Evolutionary conservation across 1,140 invertebrate species (phyloP).

Genomic region (Calycopis cecrops): DNA sequence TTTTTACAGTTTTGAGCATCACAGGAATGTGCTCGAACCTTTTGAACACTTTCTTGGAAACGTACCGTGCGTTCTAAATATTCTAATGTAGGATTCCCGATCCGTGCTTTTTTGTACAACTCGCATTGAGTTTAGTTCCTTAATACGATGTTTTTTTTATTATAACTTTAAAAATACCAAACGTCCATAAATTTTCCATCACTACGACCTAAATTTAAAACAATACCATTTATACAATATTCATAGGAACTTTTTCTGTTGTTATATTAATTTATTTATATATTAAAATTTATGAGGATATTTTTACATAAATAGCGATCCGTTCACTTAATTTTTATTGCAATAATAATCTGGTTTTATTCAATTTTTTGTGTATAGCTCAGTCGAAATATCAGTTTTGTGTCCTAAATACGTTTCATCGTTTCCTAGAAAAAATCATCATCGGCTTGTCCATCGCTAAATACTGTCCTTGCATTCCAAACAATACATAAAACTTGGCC

Average conservation of each 20-base stretch:
- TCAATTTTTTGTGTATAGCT: constrained; percentile 33
- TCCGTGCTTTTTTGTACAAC: constrained; percentile 72
- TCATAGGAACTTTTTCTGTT: constrained; percentile 74
- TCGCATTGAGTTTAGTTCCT: constrained; percentile 50
- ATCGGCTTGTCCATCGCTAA: constrained; percentile 48
- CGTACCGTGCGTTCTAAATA: constrained; percentile 63
- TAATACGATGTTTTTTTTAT: constrained; percentile 59
- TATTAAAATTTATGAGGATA: constrained; percentile 72
- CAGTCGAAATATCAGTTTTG: constrained; percentile 53
- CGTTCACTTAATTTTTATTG: constrained; percentile 56
- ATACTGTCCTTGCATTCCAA: constrained; percentile 54
- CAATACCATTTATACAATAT: constrained; percentile 73
- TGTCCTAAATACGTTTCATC: constrained; percentile 41
- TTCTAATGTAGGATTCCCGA: constrained; percentile 69
- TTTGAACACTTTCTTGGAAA: constrained; percentile 72
- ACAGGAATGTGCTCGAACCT: constrained; percentile 34
- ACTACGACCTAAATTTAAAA: constrained; percentile 74
- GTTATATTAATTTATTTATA: constrained; percentile 72
- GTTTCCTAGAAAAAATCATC: constrained; percentile 66
- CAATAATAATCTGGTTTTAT: constrained; percentile 36
- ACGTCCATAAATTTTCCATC: constrained; percentile 70
- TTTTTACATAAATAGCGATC: constrained; percentile 73
- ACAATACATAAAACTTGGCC: constrained; percentile 50
- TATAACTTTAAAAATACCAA: constrained; percentile 74
- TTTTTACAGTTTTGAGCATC: constrained; percentile 41